A percentile compares a stretch with the other conserved stretches of the same genome.
Evolutionary conservation across 2,797 vertebrate species (phyloP).

Genomic region (Sebastes vulpes): DNA sequence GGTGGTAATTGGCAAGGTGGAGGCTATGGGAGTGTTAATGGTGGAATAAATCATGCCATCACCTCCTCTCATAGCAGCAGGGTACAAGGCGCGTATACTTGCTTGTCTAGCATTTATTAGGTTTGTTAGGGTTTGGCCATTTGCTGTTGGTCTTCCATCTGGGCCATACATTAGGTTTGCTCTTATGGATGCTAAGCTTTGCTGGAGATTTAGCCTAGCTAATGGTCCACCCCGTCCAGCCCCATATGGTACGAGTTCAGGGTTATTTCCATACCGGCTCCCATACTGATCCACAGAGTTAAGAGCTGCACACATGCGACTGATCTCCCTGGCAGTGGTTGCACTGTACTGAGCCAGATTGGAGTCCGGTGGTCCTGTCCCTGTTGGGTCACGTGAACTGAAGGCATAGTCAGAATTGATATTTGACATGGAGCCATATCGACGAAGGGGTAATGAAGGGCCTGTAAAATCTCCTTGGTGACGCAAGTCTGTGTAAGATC

Average conservation of each 20-base stretch:
- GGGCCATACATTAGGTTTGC: constrained; percentile 91
- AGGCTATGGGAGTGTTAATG: constrained; percentile 98
- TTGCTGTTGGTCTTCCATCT: constrained; percentile 86
- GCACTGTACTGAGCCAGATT: constrained; percentile 98
- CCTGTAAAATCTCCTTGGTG: constrained; percentile 90
- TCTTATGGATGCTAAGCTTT: constrained; percentile 89
- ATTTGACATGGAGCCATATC: constrained; percentile 97
- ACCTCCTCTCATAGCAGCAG: constrained; percentile 92
- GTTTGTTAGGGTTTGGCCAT: constrained; percentile 89
- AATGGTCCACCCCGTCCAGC: constrained; percentile 83
- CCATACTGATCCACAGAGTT: constrained; percentile 97
- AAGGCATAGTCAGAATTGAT: constrained; percentile 94
- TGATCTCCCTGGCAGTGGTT: constrained; percentile 97
- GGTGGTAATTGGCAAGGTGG: constrained; percentile 98
- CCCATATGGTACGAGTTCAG: constrained; percentile 91
- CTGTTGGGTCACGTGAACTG: constrained; percentile 86
- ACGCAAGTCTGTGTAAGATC: constrained; percentile 96
- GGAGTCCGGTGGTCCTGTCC: constrained; percentile 90
- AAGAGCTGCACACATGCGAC: constrained; percentile 97
- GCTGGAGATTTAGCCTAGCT: constrained; percentile 86
- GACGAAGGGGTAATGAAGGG: constrained; percentile 91
- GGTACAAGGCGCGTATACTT: constrained; percentile 91
- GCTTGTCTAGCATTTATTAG: constrained; percentile 90
- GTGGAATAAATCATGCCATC: constrained; percentile 99
- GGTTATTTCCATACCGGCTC: constrained; percentile 87